These are phyloP conservation scores for Scaptomyza caliginosa DNA, from an alignment of 2,888 invertebrate species.

Conservation along the genomic window DNA sequence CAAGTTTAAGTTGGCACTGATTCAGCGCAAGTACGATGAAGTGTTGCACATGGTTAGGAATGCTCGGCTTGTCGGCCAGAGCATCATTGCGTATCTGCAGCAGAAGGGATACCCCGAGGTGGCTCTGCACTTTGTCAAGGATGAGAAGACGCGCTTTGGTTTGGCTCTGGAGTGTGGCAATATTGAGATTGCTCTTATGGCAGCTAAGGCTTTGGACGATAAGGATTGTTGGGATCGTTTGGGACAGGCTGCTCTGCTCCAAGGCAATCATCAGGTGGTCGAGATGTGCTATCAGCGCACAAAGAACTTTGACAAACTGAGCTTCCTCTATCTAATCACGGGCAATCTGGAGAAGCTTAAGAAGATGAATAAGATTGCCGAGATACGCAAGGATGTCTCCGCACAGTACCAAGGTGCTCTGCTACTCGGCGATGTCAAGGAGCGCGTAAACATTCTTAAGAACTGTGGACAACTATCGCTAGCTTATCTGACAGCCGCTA, in stretches of 20 bases:
- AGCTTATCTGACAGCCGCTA: slow-evolving; percentile 97
- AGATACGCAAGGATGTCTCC: slow-evolving; percentile 97
- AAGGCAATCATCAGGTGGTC: slow-evolving; percentile 97
- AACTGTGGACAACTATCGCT: slow-evolving; percentile 90
- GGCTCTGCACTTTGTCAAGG: slow-evolving; percentile 99
- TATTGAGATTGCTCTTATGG: slow-evolving; percentile 98
- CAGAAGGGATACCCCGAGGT: slow-evolving; percentile 99
- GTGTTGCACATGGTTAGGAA: slow-evolving; percentile 97
- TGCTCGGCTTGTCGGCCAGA: slow-evolving; percentile 98
- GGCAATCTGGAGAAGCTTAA: slow-evolving; percentile 98
- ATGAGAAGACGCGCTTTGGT: slow-evolving; percentile 97
- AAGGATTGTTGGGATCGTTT: slow-evolving; percentile 97
- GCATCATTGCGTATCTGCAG: slow-evolving; percentile 99
- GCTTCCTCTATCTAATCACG: slow-evolving; percentile 98
- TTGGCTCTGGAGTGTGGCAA: slow-evolving; percentile 99
- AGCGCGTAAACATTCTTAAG: slow-evolving; percentile 93
- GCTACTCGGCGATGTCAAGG: slow-evolving; percentile 94
- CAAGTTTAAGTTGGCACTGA: slow-evolving; percentile 97
- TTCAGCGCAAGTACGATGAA: slow-evolving; percentile 98
- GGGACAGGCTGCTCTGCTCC: slow-evolving; percentile 95
- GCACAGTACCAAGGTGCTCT: slow-evolving; percentile 98
- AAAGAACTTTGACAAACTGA: slow-evolving; percentile 99
- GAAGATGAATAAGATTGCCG: slow-evolving; percentile 99
- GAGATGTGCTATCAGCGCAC: slow-evolving; percentile 99
- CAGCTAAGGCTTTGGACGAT: slow-evolving; percentile 97